A percentile compares a stretch with the other conserved stretches of the same genome.
Evolutionary conservation across 2,113 vertebrate species (phyloP).

Genomic region (Labeo rohita): DNA sequence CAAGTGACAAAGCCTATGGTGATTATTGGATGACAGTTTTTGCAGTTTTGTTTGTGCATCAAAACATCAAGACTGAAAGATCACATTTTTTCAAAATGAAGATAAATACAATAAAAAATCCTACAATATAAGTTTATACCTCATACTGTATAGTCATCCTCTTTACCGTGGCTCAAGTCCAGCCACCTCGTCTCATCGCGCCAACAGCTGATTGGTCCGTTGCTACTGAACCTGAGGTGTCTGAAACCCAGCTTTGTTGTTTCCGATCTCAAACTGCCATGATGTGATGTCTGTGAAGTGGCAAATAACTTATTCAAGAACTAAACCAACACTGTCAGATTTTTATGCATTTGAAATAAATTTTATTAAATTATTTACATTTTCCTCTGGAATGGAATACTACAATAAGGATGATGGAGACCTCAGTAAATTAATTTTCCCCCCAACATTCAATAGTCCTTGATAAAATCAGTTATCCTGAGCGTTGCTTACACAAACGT

Average conservation of each 20-base stretch:
- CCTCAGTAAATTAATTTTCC: not conserved
- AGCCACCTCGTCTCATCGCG: not conserved
- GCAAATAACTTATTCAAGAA: not conserved
- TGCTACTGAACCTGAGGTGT: not conserved
- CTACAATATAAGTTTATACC: not conserved
- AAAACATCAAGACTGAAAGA: not conserved
- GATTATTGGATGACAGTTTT: too few relatives aligned
- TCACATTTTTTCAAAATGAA: not conserved
- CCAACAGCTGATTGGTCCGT: not conserved
- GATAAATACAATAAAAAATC: not conserved
- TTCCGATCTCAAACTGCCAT: not conserved
- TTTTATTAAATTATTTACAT: not conserved
- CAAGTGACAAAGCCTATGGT: too few relatives aligned
- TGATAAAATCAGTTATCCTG: not conserved
- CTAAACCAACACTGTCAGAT: not conserved
- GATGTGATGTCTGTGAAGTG: not conserved
- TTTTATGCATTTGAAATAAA: not conserved
- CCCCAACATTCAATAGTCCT: not conserved
- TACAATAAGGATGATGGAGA: not conserved
- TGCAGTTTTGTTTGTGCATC: not conserved
- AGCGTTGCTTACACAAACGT: not conserved
- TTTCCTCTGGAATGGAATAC: slow-evolving; percentile 5
- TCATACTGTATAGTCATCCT: not conserved
- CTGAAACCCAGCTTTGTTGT: not conserved
- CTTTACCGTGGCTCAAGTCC: not conserved